Conservation (phyloP, 2,888 invertebrate species). For the Mechanitis mazaeus region DNA sequence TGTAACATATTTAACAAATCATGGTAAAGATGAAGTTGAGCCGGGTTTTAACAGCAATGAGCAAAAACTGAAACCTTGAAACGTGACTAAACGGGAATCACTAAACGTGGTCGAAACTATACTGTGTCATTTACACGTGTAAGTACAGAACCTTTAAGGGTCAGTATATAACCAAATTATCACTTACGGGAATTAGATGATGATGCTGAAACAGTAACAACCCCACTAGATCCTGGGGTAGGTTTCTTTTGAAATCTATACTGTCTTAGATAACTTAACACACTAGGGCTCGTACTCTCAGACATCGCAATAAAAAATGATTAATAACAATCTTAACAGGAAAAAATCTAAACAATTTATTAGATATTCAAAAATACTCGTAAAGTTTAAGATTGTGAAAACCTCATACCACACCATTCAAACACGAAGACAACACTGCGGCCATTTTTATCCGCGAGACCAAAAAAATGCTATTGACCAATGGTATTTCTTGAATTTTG, state of each 20-base stretch:
- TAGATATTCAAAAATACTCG: constrained; percentile 36
- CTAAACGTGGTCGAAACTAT: constrained; percentile 39
- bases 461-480: constrained; percentile 40
- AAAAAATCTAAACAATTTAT: constrained; percentile 31
- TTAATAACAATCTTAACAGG: constrained; percentile 17
- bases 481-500: constrained; percentile 34
- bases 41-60: constrained; percentile 19
- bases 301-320: constrained; percentile 48
- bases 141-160: background rate
- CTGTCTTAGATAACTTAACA: constrained; percentile 79
- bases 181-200: constrained; percentile 65
- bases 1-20: constrained; percentile 1
- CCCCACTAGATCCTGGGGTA: constrained; percentile 52
- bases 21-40: constrained; percentile 11
- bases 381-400: constrained; percentile 41
- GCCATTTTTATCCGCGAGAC: constrained; percentile 75
- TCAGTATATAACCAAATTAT: constrained; percentile 12
- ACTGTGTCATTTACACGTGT: constrained; percentile 42
- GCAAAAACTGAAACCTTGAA: constrained; percentile 30
- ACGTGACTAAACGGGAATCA: constrained; percentile 35
- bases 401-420: constrained; percentile 49
- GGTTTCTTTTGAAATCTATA: constrained; percentile 83
- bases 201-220: constrained; percentile 53
- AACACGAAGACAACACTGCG: constrained; percentile 61
- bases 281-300: constrained; percentile 73